A percentile compares a stretch with the other conserved stretches of the same genome.
phyloP scores from a whole-genome alignment of 2,888 invertebrate species.

The Phaedon cochleariae region DNA sequence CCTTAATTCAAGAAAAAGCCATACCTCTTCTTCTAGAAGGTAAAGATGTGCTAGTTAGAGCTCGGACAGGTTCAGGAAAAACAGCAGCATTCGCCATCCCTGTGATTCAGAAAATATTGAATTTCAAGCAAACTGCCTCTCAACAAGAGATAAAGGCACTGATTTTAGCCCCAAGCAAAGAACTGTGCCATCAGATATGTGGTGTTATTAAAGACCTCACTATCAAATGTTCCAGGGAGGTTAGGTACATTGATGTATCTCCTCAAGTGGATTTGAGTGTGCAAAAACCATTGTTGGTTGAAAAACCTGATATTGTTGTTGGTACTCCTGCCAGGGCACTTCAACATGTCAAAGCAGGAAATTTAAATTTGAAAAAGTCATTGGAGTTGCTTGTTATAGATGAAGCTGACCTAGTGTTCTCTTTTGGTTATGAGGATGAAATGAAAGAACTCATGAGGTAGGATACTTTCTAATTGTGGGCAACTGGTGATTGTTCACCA shows the following conservation, averaged over 20 bases:
- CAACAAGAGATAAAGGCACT: slow-evolving; percentile 80
- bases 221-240: slow-evolving; percentile 84
- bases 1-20: slow-evolving; percentile 94
- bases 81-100: slow-evolving; percentile 97
- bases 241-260: slow-evolving; percentile 86
- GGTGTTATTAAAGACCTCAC: slow-evolving; percentile 79
- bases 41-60: slow-evolving; percentile 94
- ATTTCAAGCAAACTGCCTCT: slow-evolving; percentile 74
- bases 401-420: slow-evolving; percentile 97
- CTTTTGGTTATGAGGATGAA: slow-evolving; percentile 94
- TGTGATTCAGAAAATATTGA: slow-evolving; percentile 88
- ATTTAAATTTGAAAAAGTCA: slow-evolving; percentile 76
- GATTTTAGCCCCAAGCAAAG: slow-evolving; percentile 91
- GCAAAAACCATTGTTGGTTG: slow-evolving; percentile 76
- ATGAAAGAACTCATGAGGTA: slow-evolving; percentile 71
- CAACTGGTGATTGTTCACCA: too few species aligned
- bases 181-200: slow-evolving; percentile 83
- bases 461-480: slow-evolving; percentile 24
- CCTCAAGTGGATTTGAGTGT: slow-evolving; percentile 73
- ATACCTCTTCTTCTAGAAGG: slow-evolving; percentile 94
- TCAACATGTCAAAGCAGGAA: slow-evolving; percentile 79
- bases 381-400: slow-evolving; percentile 94
- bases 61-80: slow-evolving; percentile 97
- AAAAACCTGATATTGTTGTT: slow-evolving; percentile 91
- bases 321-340: slow-evolving; percentile 86